Evolutionary conservation across 1,140 invertebrate species (phyloP), one percentile per base, ranked within the genome.

Genomic region (Nebria ingens): DNA sequence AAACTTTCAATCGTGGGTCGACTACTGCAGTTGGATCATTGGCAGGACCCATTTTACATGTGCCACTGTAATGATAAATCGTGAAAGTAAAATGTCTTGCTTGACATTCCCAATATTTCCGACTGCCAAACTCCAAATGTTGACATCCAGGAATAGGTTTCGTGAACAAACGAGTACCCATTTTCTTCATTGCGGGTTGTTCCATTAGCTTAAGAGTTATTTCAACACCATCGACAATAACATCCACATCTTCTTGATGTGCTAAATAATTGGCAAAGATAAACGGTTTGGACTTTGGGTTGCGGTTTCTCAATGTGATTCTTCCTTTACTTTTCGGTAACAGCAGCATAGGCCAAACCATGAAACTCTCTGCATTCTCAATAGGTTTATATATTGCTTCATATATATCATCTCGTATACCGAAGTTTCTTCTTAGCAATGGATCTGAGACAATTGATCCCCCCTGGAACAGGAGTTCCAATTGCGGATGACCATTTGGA

Each of bases 241-340:
- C 68, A 9, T 68, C 56, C 54, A 76, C 60, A 56, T 77, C 75
- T 19, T 69, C 58, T 13, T 58, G 56, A 50, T 86, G 68, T 1
- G 76, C 70, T 51, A 88, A 83, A 62, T 91, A 93, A 60, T 91
- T 90, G 1, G 91, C 83, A 62, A 87, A 80, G 15, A 97, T 84
- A n/a, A 81, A 69, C 0, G 93, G 93, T 64, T 88, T 83, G 9
- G 80, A 74, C 49, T 79, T 78, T 2, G 89, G 89, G 71, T 91
- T 81, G 42, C 68, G 81, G 57, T 76, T 79, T 60, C 64, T 58
- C 19, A 93, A 64, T 55, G 79, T 73, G 1, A 93, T 69, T 42
- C 74, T 76, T 4, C 91, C 90, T 49, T 76, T 73, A 51, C 86
- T 88, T 55, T 78, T 78, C 0, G 90, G 89, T 53, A 85, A 72